phyloP scores from a whole-genome alignment of 2,113 vertebrate species.

The Hypocryptadius cinnamomeus region DNA sequence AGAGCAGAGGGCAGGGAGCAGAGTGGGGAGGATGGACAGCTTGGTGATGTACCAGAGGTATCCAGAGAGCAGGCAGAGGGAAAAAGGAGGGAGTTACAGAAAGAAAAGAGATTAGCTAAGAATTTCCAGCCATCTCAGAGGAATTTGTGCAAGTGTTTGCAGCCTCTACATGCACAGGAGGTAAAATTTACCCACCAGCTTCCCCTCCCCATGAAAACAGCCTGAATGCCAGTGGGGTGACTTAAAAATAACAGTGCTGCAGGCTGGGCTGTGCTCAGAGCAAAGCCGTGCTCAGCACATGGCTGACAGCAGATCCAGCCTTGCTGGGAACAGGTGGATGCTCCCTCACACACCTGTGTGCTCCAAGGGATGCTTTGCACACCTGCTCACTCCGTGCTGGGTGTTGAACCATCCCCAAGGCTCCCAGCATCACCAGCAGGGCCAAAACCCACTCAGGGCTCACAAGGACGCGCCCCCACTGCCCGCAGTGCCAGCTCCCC shows the following conservation, averaged over 20 bases:
- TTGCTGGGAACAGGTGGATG: not conserved
- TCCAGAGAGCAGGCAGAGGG: not conserved
- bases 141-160: not conserved
- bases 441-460: not conserved
- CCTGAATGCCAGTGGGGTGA: not conserved
- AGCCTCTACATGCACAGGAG: not conserved
- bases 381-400: accelerated
- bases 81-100: not conserved
- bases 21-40: accelerated
- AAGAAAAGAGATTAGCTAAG: not conserved
- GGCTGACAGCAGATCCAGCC: not conserved
- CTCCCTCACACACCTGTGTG: not conserved
- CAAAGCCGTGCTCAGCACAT: accelerated
- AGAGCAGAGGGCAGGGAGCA: not conserved
- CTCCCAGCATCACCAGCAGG: not conserved
- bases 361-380: not conserved
- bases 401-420: not conserved
- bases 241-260: not conserved
- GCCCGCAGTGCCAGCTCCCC: not conserved
- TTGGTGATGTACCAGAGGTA: not conserved
- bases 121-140: not conserved
- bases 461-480: accelerated
- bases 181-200: not conserved
- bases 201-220: not conserved
- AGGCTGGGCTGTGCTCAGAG: not conserved